These are phyloP conservation scores for Drosophila kohkoa DNA, from an alignment of 1,140 invertebrate genomes.

Conservation along the genomic window DNA sequence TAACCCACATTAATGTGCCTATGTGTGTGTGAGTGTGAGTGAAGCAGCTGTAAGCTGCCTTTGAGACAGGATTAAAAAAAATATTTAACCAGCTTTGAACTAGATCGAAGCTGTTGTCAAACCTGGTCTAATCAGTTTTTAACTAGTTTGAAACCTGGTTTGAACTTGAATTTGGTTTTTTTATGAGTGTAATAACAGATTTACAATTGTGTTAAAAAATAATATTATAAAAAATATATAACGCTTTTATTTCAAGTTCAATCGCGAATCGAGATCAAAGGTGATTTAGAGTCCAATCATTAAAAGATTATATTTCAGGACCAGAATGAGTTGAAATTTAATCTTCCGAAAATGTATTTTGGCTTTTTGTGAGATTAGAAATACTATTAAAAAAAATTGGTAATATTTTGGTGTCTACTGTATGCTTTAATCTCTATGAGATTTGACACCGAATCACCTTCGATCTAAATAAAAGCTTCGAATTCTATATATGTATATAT, in stretches of 20 bases:
- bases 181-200: neutral
- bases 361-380: too few relatives aligned
- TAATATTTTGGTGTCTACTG: too few relatives aligned
- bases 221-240: neutral
- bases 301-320: too few relatives aligned
- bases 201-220: neutral
- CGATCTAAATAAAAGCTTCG: neutral
- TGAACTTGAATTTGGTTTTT: neutral
- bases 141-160: neutral
- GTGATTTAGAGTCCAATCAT: too few relatives aligned
- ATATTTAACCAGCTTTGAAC: neutral
- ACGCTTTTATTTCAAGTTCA: neutral
- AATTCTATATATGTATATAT: neutral
- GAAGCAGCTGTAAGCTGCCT: neutral
- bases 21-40: conserved; percentile 1
- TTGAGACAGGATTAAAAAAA: neutral
- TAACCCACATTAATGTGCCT: neutral
- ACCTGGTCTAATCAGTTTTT: neutral
- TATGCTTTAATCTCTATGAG: neutral
- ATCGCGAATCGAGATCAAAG: neutral
- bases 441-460: neutral
- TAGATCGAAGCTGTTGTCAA: neutral
- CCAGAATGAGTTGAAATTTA: too few relatives aligned
- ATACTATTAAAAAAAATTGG: too few relatives aligned
- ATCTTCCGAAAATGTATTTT: too few relatives aligned